Evolutionary conservation across 2,797 vertebrate genomes (phyloP), one percentile per base, ranked within the genome.

Genomic region (Delichon dasypus): DNA sequence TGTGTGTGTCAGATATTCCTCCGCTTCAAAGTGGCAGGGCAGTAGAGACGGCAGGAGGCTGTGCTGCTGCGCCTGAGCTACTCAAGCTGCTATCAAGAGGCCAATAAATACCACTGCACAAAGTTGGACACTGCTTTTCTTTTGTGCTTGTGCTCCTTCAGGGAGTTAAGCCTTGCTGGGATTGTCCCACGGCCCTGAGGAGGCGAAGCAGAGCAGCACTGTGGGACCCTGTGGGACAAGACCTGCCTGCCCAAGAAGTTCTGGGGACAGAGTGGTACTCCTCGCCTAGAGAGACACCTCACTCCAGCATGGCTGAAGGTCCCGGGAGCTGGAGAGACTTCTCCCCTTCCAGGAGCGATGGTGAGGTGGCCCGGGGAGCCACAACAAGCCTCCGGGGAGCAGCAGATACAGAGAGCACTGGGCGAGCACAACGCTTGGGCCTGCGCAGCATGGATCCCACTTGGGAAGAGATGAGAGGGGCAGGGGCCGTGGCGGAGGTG

Each of bases 261-360:
- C 32, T 20, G 38, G 13, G 16, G n/a, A 9, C 32, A 85, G 16
- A 94, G 54, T 30, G 53, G 36, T 34, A 76, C 38, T 85, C 67
- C 20, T 42, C 0, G 2, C 62, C 32, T 12, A 74, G 36, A 76
- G 3, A 77, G 11, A 34, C 62, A 26, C 34, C 19, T 87, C 29
- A 26, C 5, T 38, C 26, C 36, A 72, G 79, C 38, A 96, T 97
- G 96, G 97, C 97, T 47, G 97, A 93, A 94, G 95, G 94, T 71
- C 54, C 94, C 0, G 0, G 78, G 47, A 90, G 15, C 68, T 92
- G 90, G 95, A 92, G 60, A 88, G 80, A 94, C 60, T 62, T 85
- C 45, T 55, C 42, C n/a, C 27, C 26, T 0, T 65, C 21, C 44
- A 71, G 51, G 9, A 65, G 29, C 0, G 30, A 62, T 0, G 8